Conservation (phyloP, 1,140 invertebrate genomes). For the Zaprionus ghesquierei region DNA sequence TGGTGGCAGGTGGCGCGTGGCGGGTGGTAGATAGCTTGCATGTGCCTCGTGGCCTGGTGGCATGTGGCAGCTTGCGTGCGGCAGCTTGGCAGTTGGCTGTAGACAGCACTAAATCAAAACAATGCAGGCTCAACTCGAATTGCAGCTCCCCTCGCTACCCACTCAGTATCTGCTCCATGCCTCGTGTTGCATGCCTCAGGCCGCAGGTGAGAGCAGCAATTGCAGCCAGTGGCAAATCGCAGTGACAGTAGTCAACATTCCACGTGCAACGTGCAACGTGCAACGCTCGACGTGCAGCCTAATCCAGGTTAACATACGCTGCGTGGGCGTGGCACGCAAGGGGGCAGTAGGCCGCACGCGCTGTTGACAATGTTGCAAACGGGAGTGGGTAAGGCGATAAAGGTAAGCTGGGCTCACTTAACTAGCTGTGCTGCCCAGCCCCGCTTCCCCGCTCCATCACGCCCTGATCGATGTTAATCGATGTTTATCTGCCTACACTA, state of each 20-base stretch:
- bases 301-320: conserved; percentile 27
- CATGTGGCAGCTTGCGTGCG: neutral
- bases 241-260: conserved; percentile 35
- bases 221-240: conserved; percentile 15
- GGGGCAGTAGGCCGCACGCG: too few relatives aligned
- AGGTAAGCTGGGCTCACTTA: too few relatives aligned
- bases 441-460: neutral
- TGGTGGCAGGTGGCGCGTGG: neutral
- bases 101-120: conserved; percentile 38
- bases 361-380: neutral
- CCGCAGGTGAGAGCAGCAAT: neutral
- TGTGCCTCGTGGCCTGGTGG: neutral
- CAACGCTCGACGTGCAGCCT: conserved; percentile 27
- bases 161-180: neutral
- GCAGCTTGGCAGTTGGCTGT: neutral
- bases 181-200: neutral
- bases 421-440: neutral
- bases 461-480: conserved; percentile 56
- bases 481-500: conserved; percentile 63
- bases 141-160: neutral
- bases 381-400: too few relatives aligned
- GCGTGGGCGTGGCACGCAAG: neutral
- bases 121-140: conserved; percentile 18
- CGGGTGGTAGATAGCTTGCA: neutral
- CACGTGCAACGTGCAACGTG: conserved; percentile 21